phyloP scores from a whole-genome alignment of 1,140 invertebrate species.

The Oryctes rhinoceros region DNA sequence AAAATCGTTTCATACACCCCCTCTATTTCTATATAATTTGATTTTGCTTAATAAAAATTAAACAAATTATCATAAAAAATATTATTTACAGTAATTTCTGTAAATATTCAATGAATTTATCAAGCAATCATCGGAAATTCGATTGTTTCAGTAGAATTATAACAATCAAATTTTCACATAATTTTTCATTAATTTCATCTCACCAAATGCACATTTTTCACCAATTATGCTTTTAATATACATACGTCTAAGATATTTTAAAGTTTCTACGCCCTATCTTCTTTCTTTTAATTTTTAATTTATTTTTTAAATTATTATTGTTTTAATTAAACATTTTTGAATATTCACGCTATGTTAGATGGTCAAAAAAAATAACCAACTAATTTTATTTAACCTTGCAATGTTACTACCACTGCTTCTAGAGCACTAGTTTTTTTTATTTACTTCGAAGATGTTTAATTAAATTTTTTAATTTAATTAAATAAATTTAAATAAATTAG shows the following conservation, averaged over 20 bases:
- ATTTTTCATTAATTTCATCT: neutral
- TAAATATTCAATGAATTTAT: too few relatives aligned
- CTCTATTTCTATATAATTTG: too few relatives aligned
- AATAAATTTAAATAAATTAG: neutral
- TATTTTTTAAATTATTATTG: neutral
- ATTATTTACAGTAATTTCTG: too few relatives aligned
- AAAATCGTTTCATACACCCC: too few relatives aligned
- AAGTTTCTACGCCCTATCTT: neutral
- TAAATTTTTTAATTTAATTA: neutral
- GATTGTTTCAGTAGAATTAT: too few relatives aligned
- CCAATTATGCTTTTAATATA: slow-evolving; percentile 18
- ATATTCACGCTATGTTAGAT: neutral
- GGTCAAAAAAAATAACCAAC: neutral
- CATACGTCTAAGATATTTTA: neutral
- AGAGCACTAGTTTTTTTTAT: neutral
- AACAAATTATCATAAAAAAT: too few relatives aligned
- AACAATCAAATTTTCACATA: too few relatives aligned
- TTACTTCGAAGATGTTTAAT: neutral
- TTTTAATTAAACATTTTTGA: slow-evolving; percentile 4
- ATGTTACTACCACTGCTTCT: too few relatives aligned
- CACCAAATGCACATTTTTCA: slow-evolving; percentile 21
- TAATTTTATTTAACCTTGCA: neutral
- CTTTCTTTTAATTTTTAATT: neutral
- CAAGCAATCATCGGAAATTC: too few relatives aligned
- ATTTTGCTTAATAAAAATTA: too few relatives aligned